Conservation (phyloP, 2,888 invertebrate genomes). For the Miltochrista miniata region DNA sequence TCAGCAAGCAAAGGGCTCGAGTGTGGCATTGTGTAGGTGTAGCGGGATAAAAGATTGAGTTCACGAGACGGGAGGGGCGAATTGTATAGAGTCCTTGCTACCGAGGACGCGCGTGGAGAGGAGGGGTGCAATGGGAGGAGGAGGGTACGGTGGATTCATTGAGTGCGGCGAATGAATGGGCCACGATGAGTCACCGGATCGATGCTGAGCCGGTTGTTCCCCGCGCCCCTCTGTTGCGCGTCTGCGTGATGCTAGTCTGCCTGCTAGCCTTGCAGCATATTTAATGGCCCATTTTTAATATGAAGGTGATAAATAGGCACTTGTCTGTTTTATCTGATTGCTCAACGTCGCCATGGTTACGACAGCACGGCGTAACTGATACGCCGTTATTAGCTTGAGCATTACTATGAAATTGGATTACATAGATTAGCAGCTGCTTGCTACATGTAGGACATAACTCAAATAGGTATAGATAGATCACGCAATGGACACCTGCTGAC, state of each 20-base stretch:
- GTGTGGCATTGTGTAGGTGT: constrained; percentile 59
- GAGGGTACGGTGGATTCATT: constrained; percentile 70
- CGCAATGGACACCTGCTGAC: too few species aligned
- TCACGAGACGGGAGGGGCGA: constrained; percentile 57
- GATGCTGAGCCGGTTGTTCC: constrained; percentile 53
- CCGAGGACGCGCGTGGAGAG: constrained; percentile 59
- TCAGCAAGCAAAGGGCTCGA: constrained; percentile 51
- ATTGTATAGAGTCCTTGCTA: constrained; percentile 75
- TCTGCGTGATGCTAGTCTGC: constrained; percentile 48
- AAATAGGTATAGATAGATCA: too few species aligned
- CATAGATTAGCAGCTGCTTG: not conserved
- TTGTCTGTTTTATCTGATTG: constrained; percentile 11
- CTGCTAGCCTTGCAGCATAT: constrained; percentile 29
- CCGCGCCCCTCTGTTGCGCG: constrained; percentile 39
- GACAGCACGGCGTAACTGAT: not conserved
- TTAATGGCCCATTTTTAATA: constrained; percentile 29
- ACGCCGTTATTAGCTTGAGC: not conserved
- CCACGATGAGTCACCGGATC: constrained; percentile 79
- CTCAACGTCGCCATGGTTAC: constrained; percentile 11
- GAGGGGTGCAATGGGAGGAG: constrained; percentile 41
- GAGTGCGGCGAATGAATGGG: constrained; percentile 81
- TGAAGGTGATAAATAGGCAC: constrained; percentile 15
- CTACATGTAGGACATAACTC: too few species aligned
- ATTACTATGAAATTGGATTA: not conserved
- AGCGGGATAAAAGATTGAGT: constrained; percentile 63